Base-by-base conservation (phyloP, 2,888 invertebrate genomes). In the Beris morrisii region DNA sequence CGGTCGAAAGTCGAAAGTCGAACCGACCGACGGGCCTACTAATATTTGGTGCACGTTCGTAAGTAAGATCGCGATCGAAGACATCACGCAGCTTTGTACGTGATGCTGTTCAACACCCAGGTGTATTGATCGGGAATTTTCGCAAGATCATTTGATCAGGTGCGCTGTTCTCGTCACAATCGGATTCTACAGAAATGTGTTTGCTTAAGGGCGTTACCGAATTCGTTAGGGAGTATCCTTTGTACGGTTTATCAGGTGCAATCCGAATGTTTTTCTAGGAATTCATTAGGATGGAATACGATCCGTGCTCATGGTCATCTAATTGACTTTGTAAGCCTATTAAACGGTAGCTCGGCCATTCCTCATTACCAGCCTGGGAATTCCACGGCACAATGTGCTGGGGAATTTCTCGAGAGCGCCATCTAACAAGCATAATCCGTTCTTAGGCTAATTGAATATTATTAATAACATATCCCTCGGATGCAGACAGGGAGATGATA, bases 161-260 rank as follows among this genome's bases (percentile, higher is more conserved):
- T 48, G n/a, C n/a, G 48, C 31, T 13, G 5, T 22, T 22, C 22
- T 22, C 22, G 22, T 1, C 22, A 30, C 9, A 12, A 30, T 13
- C 9, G 32, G 22, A 22, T 3, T 11, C 30, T 6, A 12, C 30
- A 28, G 22, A 50, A 38, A 38, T n/a, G 12, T 50, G 52, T 61
- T 61, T 61, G 61, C 50, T 61, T 61, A 22, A 50, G 52, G 61
- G 61, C 52, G 61, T 56, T 31, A 11, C 43, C n/a, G n/a, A 43
- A 43, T 43, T 13, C 13, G 55, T 30, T 43, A 32, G 43, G 55
- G 43, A 38, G 5, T 38, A 7, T 38, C 22, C 22, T 22, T 22
- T 22, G 22, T 22, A 22, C 22, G 22, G 22, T 3, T 38, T 38
- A 3, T 38, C 38, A 38, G 38, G 38, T 38, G 38, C 3, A 38